A percentile compares a stretch with the other conserved stretches of the same genome.
phyloP scores from a whole-genome alignment of 2,888 invertebrate genomes.

The Pterostichus niger region DNA sequence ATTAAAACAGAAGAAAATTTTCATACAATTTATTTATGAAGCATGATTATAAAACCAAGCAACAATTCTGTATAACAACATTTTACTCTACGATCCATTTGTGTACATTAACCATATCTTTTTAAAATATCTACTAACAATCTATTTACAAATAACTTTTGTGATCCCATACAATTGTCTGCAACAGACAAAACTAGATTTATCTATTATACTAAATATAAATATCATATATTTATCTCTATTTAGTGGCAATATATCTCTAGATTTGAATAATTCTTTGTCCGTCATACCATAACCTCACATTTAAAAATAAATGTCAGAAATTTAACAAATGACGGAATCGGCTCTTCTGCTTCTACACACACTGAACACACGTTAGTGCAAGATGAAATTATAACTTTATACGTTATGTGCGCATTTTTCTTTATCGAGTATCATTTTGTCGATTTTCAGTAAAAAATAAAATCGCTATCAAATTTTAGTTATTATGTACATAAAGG shows the following conservation, averaged over 20 bases:
- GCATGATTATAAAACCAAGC: constrained; percentile 78
- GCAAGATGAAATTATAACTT: constrained; percentile 45
- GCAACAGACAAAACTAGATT: constrained; percentile 70
- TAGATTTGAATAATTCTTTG: constrained; percentile 57
- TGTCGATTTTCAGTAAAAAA: constrained; percentile 56
- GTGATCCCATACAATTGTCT: constrained; percentile 73
- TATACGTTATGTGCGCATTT: constrained; percentile 60
- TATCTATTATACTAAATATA: constrained; percentile 58
- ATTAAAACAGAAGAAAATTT: constrained; percentile 39
- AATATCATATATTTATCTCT: constrained; percentile 52
- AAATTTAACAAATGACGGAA: constrained; percentile 46
- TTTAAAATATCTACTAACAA: constrained; percentile 70
- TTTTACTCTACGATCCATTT: constrained; percentile 70
- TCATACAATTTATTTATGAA: constrained; percentile 72
- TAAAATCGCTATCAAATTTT: constrained; percentile 48
- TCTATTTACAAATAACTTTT: constrained; percentile 70
- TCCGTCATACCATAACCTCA: constrained; percentile 45
- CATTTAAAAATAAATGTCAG: constrained; percentile 60
- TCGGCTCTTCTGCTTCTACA: constrained; percentile 46
- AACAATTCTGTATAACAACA: constrained; percentile 74
- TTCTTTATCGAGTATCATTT: constrained; percentile 25
- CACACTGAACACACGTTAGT: constrained; percentile 59
- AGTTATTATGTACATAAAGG: constrained; percentile 52
- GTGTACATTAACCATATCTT: constrained; percentile 69
- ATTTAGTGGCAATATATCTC: constrained; percentile 62